Base-by-base conservation (phyloP, 2,797 vertebrate species). In the Champsocephalus esox region DNA sequence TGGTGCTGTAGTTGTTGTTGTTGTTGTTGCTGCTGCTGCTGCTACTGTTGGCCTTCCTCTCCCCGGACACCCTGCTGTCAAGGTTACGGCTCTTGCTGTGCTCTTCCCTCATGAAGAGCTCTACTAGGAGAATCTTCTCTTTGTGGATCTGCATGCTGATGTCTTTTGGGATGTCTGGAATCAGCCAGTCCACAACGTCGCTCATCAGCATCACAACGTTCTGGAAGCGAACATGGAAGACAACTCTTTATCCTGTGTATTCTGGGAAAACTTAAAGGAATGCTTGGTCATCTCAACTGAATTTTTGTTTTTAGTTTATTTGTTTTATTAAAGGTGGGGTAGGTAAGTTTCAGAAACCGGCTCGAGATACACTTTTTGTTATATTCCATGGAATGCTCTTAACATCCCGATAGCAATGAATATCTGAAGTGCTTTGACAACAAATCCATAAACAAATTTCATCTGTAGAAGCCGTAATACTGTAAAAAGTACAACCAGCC, bases 181-280 rank as follows among this genome's bases (percentile, higher is more conserved):
- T 99, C 77, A 99, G 94, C 98, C 98, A 99, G 96, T 99, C 98
- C 84, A 99, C 97, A 32, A 99, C 92, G 84, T 99, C 98, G 56
- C 96, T 99, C 98, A 99, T 99, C 93, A 99, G 95, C 98, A 99
- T 97, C 87, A 99, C 98, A 85, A 99, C 89, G 60, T 99, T 99
- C 98, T 99, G 94, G 52, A 19, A 52, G 48, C 13, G 82, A 2
- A 60, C 61, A 87, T 34, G 12, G 17, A 68, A 73, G 1, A 38
- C 59, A 61, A 13, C 8, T 38, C 8, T 38, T 38, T 38, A 28
- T 28, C 8, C 34, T 38, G 34, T 38, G 34, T 38, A 7, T 38
- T 38, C 34, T 38, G 34, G 1, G 8, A 38, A 6, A 38, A 38
- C 34, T 38, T 9, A 38, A 38, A 38, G 34, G 8, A 38, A 38